A percentile compares a stretch with the other conserved stretches of the same genome.
Conservation (phyloP, 2,888 invertebrate genomes). For the Patella pellucida region DNA sequence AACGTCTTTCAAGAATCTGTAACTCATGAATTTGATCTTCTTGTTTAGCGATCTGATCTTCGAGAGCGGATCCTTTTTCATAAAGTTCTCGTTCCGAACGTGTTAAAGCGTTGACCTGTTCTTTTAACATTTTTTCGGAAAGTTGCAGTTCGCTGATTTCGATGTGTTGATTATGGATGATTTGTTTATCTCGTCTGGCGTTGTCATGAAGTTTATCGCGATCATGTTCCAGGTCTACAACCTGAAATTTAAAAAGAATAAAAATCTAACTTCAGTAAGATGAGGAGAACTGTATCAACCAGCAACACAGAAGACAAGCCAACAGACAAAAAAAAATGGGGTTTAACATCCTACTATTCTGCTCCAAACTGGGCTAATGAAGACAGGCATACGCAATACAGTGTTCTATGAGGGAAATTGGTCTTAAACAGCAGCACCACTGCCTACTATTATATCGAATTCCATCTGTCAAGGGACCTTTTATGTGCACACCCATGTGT, state of each 20-base stretch:
- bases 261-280: no score
- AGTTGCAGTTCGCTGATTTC: slow-evolving; percentile 58
- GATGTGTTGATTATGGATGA: slow-evolving; percentile 67
- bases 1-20: slow-evolving; percentile 52
- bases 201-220: slow-evolving; percentile 65
- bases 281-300: no score
- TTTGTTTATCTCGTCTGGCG: slow-evolving; percentile 62
- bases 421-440: no score
- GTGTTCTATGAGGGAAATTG: no score
- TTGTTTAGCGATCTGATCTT: slow-evolving; percentile 47
- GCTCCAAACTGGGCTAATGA: no score
- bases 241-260: slow-evolving; percentile 37
- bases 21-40: slow-evolving; percentile 57
- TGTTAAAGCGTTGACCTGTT: slow-evolving; percentile 55
- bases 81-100: slow-evolving; percentile 52
- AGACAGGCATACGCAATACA: no score
- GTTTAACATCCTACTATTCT: no score
- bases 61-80: slow-evolving; percentile 53
- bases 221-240: slow-evolving; percentile 63
- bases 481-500: no score
- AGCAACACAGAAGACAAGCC: no score
- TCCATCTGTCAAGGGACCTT: no score
- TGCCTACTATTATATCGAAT: no score
- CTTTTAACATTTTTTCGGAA: slow-evolving; percentile 58
- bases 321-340: no score